Base-by-base conservation (phyloP, 2,113 vertebrate genomes). In the Cacatua alba region DNA sequence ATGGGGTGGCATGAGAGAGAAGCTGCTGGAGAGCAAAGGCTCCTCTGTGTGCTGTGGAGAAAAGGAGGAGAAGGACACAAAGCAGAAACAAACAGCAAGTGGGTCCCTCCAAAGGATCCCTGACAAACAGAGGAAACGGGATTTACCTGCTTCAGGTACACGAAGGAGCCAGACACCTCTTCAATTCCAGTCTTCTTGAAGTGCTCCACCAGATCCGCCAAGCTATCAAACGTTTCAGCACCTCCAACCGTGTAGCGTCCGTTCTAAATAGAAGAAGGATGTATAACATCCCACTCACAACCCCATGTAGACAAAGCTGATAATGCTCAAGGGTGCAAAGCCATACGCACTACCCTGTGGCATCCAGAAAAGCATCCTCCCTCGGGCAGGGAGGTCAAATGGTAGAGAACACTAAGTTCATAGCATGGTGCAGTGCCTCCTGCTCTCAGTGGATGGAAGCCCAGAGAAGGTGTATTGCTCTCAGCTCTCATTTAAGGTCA, bases 161-260 rank as follows among this genome's bases (percentile, higher is more conserved):
- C 98, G 80, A 98, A 98, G 77, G 98, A 98, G 6, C 99, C 99
- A 2, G 99, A 98, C 9, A 99, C 65, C 96, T 99, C 99, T 96
- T 99, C 99, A 20, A 99, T 99, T 48, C 98, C 98, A 23, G 94
- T 98, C 74, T 98, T 98, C 95, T 99, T 99, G 97, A 99, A 99
- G 92, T 97, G 95, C 5, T 99, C 99, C 93, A 99, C 99, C 77
- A 99, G 97, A 88, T 99, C 99, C 24, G 99, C 83, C 87, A 99
- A 98, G 48, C 98, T 98, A 95, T 99, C 98, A 31, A 99, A 99
- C 70, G 37, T 96, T 12, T 99, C 98, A 2, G 98, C 77, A 4
- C 99, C 99, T 19, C 99, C 99, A 41, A 99, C 97, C 0, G 99
- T 99, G 85, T 99, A 99, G 55, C 97, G 97, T 80, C 98, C 98